Conservation (phyloP, 2,113 vertebrate species). For the Loxodonta africana region DNA sequence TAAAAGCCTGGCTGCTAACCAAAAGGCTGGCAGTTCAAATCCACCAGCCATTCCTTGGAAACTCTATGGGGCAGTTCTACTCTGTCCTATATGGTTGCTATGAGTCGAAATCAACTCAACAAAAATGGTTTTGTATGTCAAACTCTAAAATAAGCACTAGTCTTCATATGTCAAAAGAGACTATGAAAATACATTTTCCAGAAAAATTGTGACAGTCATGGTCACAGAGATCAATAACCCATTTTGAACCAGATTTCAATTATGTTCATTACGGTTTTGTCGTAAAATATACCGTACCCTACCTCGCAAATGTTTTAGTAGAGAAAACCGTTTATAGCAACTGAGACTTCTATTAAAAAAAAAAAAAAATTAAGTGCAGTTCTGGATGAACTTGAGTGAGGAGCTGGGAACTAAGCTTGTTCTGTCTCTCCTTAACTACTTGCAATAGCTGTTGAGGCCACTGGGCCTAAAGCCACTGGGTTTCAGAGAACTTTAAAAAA, state of each 20-base stretch:
- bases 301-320: background rate
- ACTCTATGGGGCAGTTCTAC: too few species aligned
- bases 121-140: background rate
- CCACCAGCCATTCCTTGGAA: too few species aligned
- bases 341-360: background rate
- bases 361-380: background rate
- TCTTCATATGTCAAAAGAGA: too few species aligned
- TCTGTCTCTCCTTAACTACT: background rate
- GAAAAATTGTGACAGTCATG: background rate
- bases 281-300: background rate
- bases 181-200: background rate
- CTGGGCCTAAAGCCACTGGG: background rate
- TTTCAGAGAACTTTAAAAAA: background rate
- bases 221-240: background rate
- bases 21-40: too few species aligned
- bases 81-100: too few species aligned
- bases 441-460: background rate
- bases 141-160: background rate
- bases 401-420: background rate
- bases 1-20: too few species aligned
- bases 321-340: background rate
- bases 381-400: background rate
- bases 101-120: too few species aligned
- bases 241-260: slow-evolving; percentile 2
- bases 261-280: background rate